Conservation (phyloP, 2,113 vertebrate species). For the Coryphaenoides rupestris region DNA sequence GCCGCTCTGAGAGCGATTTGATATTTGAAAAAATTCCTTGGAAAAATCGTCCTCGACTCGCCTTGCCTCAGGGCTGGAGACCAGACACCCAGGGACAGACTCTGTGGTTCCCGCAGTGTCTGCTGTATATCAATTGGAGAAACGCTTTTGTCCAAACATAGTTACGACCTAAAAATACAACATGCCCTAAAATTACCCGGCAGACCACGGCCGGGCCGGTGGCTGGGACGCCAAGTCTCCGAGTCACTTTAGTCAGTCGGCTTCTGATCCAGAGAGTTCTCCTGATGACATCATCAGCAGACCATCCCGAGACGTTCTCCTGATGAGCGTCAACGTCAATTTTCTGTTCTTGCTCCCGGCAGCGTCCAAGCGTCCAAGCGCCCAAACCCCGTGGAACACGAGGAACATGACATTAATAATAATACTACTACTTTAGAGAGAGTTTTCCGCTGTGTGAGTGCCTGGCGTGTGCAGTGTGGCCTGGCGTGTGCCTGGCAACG, state of each 20-base stretch:
- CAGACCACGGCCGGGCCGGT: neutral
- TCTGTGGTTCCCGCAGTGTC: neutral
- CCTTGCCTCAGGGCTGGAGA: slow-evolving; percentile 10
- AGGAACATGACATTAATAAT: slow-evolving; percentile 3
- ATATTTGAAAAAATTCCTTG: slow-evolving; percentile 22
- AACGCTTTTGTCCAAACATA: slow-evolving; percentile 11
- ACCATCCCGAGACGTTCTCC: no score
- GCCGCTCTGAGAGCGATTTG: slow-evolving; percentile 18
- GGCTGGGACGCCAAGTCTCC: slow-evolving; percentile 11
- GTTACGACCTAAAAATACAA: slow-evolving; percentile 15
- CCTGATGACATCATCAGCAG: neutral
- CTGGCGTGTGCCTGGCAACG: neutral
- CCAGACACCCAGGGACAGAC: slow-evolving; percentile 1
- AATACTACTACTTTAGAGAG: slow-evolving; percentile 5
- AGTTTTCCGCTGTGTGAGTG: neutral
- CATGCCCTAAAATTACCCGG: slow-evolving; percentile 8
- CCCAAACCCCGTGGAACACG: neutral
- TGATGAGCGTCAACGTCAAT: slow-evolving; percentile 8
- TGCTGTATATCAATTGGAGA: slow-evolving; percentile 8
- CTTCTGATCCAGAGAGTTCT: slow-evolving; percentile 6
- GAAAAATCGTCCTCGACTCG: neutral
- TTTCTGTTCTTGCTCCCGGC: no score
- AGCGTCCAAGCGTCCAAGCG: no score
- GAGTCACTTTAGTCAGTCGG: neutral
- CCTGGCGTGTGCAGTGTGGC: no score